Evolutionary conservation across 1,140 invertebrate genomes (phyloP).

Genomic region (Drosophila gunungcola): DNA sequence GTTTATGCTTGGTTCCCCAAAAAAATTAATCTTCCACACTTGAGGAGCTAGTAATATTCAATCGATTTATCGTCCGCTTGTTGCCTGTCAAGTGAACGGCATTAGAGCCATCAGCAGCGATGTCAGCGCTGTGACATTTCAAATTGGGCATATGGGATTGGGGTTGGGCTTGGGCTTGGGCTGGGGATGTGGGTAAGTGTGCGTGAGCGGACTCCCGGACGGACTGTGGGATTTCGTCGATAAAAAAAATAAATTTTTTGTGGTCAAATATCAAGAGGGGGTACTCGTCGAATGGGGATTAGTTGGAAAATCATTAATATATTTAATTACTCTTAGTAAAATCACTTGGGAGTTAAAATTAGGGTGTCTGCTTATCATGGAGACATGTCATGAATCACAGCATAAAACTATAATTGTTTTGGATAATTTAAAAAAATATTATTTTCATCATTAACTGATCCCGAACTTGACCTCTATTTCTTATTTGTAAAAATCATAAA

Average conservation of each 20-base stretch:
- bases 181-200: constrained; percentile 5
- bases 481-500: no score
- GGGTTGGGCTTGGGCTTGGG: constrained; percentile 2
- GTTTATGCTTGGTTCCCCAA: constrained; percentile 34
- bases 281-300: not conserved
- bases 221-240: constrained; percentile 27
- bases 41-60: constrained; percentile 66
- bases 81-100: constrained; percentile 77
- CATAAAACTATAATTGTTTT: no score
- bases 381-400: not conserved
- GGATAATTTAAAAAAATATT: no score
- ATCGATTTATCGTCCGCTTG: constrained; percentile 77
- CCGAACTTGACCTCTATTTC: no score
- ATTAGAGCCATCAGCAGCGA: constrained; percentile 56
- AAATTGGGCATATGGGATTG: constrained; percentile 75
- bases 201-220: constrained; percentile 32
- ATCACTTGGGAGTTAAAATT: not conserved
- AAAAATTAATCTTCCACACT: constrained; percentile 72
- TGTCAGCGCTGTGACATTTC: constrained; percentile 73
- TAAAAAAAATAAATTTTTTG: constrained; percentile 31
- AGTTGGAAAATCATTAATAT: constrained; percentile 10
- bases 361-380: not conserved
- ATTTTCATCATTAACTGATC: no score
- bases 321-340: constrained; percentile 1
- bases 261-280: constrained; percentile 16